phyloP scores from a whole-genome alignment of 2,113 vertebrate species.

The Fregetta grallaria region DNA sequence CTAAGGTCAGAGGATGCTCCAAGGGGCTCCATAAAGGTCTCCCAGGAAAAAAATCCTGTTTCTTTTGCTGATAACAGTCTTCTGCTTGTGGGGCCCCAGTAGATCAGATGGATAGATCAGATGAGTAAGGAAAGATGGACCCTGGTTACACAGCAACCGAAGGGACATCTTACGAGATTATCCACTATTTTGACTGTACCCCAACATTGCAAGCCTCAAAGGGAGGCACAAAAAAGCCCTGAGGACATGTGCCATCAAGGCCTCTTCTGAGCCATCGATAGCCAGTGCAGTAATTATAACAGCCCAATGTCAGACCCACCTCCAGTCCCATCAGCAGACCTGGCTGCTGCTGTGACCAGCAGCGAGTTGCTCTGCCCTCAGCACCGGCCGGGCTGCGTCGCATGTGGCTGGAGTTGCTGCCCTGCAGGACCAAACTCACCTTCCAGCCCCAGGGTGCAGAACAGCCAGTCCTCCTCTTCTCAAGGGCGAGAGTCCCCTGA shows the following conservation, averaged over 20 bases:
- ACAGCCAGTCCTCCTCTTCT: not conserved
- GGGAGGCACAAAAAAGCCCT: not conserved
- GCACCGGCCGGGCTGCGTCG: accelerated
- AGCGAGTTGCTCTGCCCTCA: not conserved
- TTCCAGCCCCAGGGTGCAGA: not conserved
- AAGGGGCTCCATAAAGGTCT: not conserved
- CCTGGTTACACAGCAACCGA: not conserved
- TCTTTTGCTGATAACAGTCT: not conserved
- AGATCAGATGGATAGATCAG: not conserved
- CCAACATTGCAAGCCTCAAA: not conserved
- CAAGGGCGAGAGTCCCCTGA: not conserved
- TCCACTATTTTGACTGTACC: not conserved
- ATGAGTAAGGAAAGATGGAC: not conserved
- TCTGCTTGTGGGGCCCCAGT: not conserved
- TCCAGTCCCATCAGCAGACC: not conserved
- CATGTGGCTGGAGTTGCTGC: not conserved
- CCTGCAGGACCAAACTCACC: not conserved
- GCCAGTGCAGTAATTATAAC: not conserved
- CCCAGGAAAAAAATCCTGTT: not conserved
- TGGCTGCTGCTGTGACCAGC: not conserved
- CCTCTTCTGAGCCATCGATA: not conserved
- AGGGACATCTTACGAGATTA: not conserved
- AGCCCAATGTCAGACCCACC: not conserved
- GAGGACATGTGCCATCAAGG: not conserved
- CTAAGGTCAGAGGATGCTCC: not conserved